Base-by-base conservation (phyloP, 2,888 invertebrate species). In the Xanthorhoe designata region DNA sequence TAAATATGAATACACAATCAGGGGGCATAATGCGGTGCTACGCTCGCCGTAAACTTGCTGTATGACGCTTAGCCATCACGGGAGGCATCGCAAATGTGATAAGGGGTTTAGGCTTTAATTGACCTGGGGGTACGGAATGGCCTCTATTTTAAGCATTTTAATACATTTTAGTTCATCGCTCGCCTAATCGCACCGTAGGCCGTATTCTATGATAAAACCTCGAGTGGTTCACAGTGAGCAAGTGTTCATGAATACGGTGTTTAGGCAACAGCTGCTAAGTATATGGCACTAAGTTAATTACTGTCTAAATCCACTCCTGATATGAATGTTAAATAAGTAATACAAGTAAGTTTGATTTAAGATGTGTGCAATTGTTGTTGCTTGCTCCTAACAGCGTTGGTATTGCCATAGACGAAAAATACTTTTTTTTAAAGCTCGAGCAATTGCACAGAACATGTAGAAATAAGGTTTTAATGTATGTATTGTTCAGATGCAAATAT, bases 401-500 rank as follows among this genome's bases (percentile, higher is more conserved):
- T 63, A 70, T 82, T 83, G 84, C 86, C 86, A 87, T 87, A 84
- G 76, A 81, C 72, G 74, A 77, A 62, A 72, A 65, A 67, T 32
- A 53, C 65, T 57, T 69, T 75, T 69, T 61, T 66, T 47, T 47
- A 76, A 82, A 82, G 89, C 88, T 85, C 79, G 78, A 86, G 87
- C 91, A 92, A 89, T 92, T 92, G 92, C 91, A 91, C 90, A 82
- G 78, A 81, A 82, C 81, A 86, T 82, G 80, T 91, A 91, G 89
- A 61, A 68, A 68, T 93, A 91, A 92, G 91, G 87, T 91, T 92
- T 91, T 91, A 92, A 90, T 89, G 90, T 88, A 88, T 89, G 90
- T 92, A 91, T 91, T 92, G 91, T 93, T 93, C 92, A 92, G 92
- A 92, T 91, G 92, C 91, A 91, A 89, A 92, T 92, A 92, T 93